Percentiles rank a stretch among this genome's conserved stretches.
Evolutionary conservation across 2,113 vertebrate species (phyloP).

Genomic region (Oenanthe melanoleuca): DNA sequence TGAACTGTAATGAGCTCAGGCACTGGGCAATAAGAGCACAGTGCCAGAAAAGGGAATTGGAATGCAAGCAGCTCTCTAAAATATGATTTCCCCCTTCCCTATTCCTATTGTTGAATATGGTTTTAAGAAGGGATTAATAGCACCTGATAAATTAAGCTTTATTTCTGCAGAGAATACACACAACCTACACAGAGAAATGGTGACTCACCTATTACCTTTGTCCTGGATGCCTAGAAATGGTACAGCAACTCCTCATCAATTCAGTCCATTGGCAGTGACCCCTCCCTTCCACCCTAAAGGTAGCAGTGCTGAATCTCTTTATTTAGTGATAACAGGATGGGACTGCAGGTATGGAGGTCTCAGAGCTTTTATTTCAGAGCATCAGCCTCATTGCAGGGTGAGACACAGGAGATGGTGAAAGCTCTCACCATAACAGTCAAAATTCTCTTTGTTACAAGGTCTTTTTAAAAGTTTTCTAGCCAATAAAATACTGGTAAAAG

Average conservation of each 20-base stretch:
- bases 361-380: no score
- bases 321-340: no score
- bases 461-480: no score
- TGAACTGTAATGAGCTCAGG: not conserved
- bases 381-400: no score
- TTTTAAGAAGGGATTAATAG: not conserved
- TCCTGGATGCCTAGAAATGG: not conserved
- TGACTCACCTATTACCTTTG: not conserved
- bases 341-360: no score
- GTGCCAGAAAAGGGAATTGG: not conserved
- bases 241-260: not conserved
- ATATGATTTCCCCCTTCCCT: rapidly evolving
- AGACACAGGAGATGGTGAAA: no score
- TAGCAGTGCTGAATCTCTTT: not conserved
- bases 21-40: not conserved
- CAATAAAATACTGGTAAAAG: no score
- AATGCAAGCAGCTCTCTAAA: not conserved
- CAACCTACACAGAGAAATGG: not conserved
- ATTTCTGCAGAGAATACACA: not conserved
- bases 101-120: not conserved
- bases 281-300: not conserved
- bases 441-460: no score
- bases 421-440: no score
- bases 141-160: not conserved
- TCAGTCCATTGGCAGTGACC: not conserved